Conservation (phyloP, 2,888 invertebrate species). For the Athrips mouffetella region DNA sequence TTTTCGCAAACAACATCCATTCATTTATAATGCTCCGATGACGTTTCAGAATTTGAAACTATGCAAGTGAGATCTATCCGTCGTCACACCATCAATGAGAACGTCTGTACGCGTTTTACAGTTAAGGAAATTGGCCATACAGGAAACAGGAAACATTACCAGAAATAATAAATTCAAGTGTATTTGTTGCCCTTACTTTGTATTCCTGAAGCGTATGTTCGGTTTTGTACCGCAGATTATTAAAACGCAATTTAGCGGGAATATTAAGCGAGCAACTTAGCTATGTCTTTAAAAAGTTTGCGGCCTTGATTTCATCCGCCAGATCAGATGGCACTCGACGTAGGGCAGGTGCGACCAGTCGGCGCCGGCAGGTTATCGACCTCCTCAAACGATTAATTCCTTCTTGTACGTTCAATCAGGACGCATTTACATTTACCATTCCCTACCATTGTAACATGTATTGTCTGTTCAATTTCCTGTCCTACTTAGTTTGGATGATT, state of each 20-base stretch:
- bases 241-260: no score
- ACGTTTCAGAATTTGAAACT: constrained; percentile 2
- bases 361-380: constrained; percentile 55
- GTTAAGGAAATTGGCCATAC: constrained; percentile 3
- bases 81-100: background rate
- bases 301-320: constrained; percentile 58
- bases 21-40: constrained; percentile 34
- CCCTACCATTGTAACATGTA: constrained; percentile 1
- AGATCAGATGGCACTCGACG: constrained; percentile 39
- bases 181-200: background rate
- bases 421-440: constrained; percentile 16
- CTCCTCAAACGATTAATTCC: constrained; percentile 46
- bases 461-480: background rate
- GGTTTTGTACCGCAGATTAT: no score
- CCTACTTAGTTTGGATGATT: background rate
- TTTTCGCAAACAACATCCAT: constrained; percentile 47
- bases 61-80: background rate
- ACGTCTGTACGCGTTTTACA: background rate
- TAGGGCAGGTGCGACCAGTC: constrained; percentile 57
- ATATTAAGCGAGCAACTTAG: no score
- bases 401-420: constrained; percentile 32
- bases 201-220: constrained; percentile 5
- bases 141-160: background rate
- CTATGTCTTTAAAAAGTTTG: constrained; percentile 39
- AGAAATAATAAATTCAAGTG: background rate